Evolutionary conservation across 2,113 vertebrate species (phyloP), one percentile per base, ranked within the genome.

Genomic region (Pithys albifrons): DNA sequence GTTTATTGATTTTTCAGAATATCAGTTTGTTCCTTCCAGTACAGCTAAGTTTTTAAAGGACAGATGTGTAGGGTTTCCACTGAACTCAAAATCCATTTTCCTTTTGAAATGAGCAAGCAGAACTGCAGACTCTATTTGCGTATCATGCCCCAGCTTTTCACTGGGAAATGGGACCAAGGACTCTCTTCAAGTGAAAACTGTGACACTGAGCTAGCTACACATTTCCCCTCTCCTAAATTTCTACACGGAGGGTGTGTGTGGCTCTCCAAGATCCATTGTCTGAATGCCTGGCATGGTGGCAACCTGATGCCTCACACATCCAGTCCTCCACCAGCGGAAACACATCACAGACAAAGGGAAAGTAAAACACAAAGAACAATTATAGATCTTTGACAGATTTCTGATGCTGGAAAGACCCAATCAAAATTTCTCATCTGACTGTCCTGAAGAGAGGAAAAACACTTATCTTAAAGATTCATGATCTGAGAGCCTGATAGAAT

Each of bases 401-500:
- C 88, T 96, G 93, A 87, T 0, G 46, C 72, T 95, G 82, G 89
- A 91, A 95, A 93, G 70, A 75, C 35, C 76, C 6, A 41, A 93
- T 97, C 29, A 25, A 96, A 98, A 96, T 98, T 97, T 96, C 95
- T 97, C 88, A 89, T 97, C 97, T 65, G 62, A 87, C 89, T 84
- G 78, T 91, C 58, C 91, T 12, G 17, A 94, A 93, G 87, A 91
- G 97, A 98, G 96, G 81, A 96, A 95, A 97, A 98, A 85, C 97
- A 98, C 98, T 98, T 98, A 96, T 97, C 96, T 98, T 96, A 97
- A 98, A 98, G 97, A 98, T 98, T 98, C 98, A 98, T 97, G 97
- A 99, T 99, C 97, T 98, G 98, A 98, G 96, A 97, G 93, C 97
- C 97, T 23, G 98, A 99, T 99, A 99, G 98, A 98, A 97, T 96